These are phyloP conservation scores for Cephalophus harveyi DNA, from an alignment of 2,113 vertebrate genomes.

Conservation along the genomic window DNA sequence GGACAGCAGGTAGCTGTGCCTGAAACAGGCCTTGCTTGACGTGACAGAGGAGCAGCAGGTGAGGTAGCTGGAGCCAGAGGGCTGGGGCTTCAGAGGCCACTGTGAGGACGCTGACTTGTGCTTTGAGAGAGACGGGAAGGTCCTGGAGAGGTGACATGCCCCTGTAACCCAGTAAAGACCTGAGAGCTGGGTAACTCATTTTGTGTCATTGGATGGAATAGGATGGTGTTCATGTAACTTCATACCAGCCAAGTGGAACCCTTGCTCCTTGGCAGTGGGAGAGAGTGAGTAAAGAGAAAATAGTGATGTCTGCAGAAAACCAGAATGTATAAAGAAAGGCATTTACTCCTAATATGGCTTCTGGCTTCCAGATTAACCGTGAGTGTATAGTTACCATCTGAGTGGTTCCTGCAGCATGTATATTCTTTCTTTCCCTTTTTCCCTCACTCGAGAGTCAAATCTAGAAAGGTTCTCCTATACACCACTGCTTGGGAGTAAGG, in stretches of 20 bases:
- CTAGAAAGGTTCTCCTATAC: neutral
- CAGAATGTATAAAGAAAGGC: neutral
- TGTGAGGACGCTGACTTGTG: neutral
- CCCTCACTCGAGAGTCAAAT: neutral
- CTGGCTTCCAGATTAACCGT: neutral
- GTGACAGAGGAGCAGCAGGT: neutral
- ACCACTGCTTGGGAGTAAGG: neutral
- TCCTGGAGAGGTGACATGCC: neutral
- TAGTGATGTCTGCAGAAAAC: neutral
- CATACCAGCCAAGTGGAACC: neutral
- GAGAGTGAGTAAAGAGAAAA: neutral
- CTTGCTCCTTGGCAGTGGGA: neutral
- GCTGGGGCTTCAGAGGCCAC: neutral
- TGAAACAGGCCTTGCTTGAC: neutral
- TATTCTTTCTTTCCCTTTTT: neutral
- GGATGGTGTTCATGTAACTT: neutral
- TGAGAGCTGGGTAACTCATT: neutral
- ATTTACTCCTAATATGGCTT: neutral
- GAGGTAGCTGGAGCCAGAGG: neutral
- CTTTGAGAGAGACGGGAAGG: neutral
- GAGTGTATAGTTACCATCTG: neutral
- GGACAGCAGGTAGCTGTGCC: neutral
- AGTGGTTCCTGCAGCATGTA: neutral
- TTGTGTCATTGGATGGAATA: neutral
- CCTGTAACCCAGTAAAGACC: neutral